Evolutionary conservation across 1,140 invertebrate species (phyloP).

Genomic region (Drosophila azteca): DNA sequence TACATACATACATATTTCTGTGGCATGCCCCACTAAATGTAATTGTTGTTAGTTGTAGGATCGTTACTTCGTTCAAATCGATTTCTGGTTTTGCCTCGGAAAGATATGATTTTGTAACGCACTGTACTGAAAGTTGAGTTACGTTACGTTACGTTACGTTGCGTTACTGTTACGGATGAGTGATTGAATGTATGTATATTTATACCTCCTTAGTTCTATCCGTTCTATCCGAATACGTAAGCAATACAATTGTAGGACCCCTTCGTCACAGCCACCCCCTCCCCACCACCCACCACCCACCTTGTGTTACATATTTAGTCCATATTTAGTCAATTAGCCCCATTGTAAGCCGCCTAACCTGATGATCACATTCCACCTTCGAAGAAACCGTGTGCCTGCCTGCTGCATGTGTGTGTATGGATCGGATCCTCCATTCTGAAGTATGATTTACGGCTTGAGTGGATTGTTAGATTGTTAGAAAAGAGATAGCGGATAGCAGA

Average conservation of each 20-base stretch:
- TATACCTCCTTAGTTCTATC: slow-evolving; percentile 30
- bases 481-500: too few species aligned
- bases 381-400: slow-evolving; percentile 26
- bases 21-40: not conserved
- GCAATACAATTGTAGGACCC: slow-evolving; percentile 46
- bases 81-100: not conserved
- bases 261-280: too few species aligned
- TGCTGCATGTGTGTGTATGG: slow-evolving; percentile 5
- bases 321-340: slow-evolving; percentile 34
- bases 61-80: too few species aligned
- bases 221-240: slow-evolving; percentile 52
- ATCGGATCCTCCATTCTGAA: not conserved
- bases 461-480: too few species aligned
- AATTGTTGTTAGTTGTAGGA: slow-evolving; percentile 32
- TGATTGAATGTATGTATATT: slow-evolving; percentile 18
- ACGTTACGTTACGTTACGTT: too few species aligned
- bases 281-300: not conserved
- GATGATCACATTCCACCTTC: slow-evolving; percentile 44
- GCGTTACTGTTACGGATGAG: too few species aligned
- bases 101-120: too few species aligned
- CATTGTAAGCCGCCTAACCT: not conserved
- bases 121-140: too few species aligned
- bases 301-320: not conserved
- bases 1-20: too few species aligned
- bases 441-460: too few species aligned